Evolutionary conservation across 92 coral and sea anemone genomes (phyloP).

Genomic region (Palythoa grandis): DNA sequence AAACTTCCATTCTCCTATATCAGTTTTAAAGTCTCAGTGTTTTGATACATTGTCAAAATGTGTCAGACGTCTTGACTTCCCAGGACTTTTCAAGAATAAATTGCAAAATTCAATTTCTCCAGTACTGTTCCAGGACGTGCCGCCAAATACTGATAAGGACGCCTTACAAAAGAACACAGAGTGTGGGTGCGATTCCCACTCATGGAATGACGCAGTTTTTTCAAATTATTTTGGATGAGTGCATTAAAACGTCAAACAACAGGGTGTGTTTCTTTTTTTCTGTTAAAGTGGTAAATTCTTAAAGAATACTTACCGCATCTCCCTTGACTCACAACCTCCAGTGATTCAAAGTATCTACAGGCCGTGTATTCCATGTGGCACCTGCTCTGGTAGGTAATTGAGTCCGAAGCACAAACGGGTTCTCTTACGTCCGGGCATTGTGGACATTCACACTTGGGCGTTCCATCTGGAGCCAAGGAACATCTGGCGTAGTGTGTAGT

Average conservation of each 20-base stretch:
- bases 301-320: slow-evolving; percentile 70
- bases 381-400: slow-evolving; percentile 63
- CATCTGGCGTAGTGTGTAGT: slow-evolving; percentile 68
- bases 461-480: slow-evolving; percentile 55
- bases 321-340: slow-evolving; percentile 63
- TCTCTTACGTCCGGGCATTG: slow-evolving; percentile 66
- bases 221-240: background rate
- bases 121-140: too few relatives aligned
- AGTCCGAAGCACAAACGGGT: slow-evolving; percentile 83
- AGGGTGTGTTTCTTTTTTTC: background rate
- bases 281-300: background rate
- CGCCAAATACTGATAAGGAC: too few relatives aligned
- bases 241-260: background rate
- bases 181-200: too few relatives aligned
- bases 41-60: too few relatives aligned
- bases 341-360: slow-evolving; percentile 51
- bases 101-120: too few relatives aligned
- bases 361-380: slow-evolving; percentile 73
- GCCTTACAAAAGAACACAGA: too few relatives aligned
- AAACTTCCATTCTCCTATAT: too few relatives aligned
- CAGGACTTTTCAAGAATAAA: too few relatives aligned
- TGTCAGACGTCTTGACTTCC: too few relatives aligned
- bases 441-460: slow-evolving; percentile 82
- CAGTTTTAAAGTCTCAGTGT: too few relatives aligned
- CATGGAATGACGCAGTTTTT: too few relatives aligned